Evolutionary conservation across 1,140 invertebrate genomes (phyloP).

Genomic region (Babylonia areolata): DNA sequence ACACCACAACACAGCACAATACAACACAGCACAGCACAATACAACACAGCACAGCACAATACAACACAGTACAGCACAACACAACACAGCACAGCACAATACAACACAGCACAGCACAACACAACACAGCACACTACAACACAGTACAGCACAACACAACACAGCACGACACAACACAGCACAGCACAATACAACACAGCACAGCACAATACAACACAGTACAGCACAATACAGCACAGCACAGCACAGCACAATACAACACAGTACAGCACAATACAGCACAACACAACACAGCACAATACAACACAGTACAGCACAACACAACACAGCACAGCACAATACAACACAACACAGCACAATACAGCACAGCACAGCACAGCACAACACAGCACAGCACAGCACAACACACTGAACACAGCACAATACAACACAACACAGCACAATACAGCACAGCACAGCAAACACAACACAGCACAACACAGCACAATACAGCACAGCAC

Average conservation of each 20-base stretch:
- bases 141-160: constrained; percentile 3
- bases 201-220: neutral
- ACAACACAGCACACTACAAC: neutral
- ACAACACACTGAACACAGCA: too few relatives aligned
- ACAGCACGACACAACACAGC: constrained; percentile 3
- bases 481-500: too few relatives aligned
- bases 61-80: too few relatives aligned
- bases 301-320: neutral
- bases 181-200: neutral
- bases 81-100: too few relatives aligned
- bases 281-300: constrained; percentile 23
- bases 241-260: neutral
- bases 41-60: neutral
- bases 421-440: too few relatives aligned
- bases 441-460: too few relatives aligned
- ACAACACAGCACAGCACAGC: too few relatives aligned
- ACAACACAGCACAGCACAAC: neutral
- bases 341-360: neutral
- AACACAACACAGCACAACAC: too few relatives aligned
- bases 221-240: neutral
- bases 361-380: too few relatives aligned
- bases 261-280: constrained; percentile 21
- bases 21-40: neutral
- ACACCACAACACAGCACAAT: too few relatives aligned
- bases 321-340: neutral